Base-by-base conservation (phyloP, 2,797 vertebrate genomes). In the Heteromormyrus szaboi region DNA sequence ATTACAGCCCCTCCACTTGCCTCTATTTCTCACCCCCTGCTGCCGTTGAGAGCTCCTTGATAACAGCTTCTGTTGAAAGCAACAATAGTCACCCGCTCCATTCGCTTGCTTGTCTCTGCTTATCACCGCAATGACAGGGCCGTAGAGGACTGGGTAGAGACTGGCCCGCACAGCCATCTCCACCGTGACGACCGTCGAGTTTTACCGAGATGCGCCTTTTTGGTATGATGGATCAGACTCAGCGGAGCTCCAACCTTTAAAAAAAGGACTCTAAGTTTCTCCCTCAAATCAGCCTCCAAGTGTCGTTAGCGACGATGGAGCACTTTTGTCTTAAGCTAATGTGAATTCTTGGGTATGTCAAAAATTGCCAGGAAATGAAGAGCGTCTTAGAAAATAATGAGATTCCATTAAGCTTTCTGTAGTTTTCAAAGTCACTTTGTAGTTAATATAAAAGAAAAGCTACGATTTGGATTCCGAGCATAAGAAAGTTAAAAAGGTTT, bases 61-160 rank as follows among this genome's bases (percentile, higher is more conserved):
- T 85, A 79, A 87, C 85, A 88, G 88, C 87, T 65, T 91, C 88
- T 88, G 65, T 85, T 33, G 51, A 79, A 85, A 86, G 87, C 46
- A 59, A 59, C 88, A 89, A 91, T 79, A 87, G 84, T 87, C 33
- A 3, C 8, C 53, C 25, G 53, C 81, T 88, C 62, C 5, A 68
- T 17, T 44, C 41, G 51, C 65, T 62, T 83, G 65, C 65, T 89
- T 88, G 65, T 79, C 88, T 72, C 59, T 85, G 90, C 86, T 91
- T 88, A 90, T 91, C 86, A 86, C 89, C 87, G 88, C 89, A 92
- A 91, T 90, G 87, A 89, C 89, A 89, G 90, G 88, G 89, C 89
- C 89, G 87, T 84, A 81, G 89, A 50, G 56, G 85, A 89, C 88
- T 91, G 89, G 91, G 89, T 87, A 48, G 19, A 7, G 17, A 83